Evolutionary conservation across 2,888 invertebrate genomes (phyloP).

Genomic region (Coelopa pilipes): DNA sequence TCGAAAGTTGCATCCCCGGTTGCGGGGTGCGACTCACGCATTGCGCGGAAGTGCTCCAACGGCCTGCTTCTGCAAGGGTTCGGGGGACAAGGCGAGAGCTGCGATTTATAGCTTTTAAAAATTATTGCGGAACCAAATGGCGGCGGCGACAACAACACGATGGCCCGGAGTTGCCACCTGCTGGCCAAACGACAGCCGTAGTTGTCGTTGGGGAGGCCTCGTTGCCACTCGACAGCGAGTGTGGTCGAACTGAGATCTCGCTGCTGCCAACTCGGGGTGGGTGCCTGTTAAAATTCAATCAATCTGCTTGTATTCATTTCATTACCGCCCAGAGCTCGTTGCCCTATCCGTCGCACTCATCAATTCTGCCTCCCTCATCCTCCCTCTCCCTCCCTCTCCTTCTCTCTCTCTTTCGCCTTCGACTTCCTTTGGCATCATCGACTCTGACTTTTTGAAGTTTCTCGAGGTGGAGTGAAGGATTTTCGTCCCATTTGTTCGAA

Average conservation of each 20-base stretch:
- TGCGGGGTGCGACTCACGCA: neutral
- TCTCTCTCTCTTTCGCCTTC: no score
- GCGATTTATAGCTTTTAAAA: slow-evolving; percentile 11
- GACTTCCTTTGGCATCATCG: neutral
- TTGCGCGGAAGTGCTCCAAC: slow-evolving; percentile 27
- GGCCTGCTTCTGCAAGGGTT: neutral
- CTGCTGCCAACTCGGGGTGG: neutral
- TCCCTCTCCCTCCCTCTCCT: no score
- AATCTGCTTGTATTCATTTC: slow-evolving; percentile 17
- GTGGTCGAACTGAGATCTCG: neutral
- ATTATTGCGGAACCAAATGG: neutral
- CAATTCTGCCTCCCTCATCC: no score
- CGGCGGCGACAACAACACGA: neutral
- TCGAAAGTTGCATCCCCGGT: neutral
- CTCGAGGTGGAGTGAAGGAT: neutral
- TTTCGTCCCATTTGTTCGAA: neutral
- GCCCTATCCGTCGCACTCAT: no score
- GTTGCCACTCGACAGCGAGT: no score
- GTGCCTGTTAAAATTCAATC: slow-evolving; percentile 31
- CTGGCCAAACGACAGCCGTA: neutral
- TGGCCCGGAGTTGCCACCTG: neutral
- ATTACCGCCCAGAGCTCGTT: neutral
- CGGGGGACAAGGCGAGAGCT: neutral
- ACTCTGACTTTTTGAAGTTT: neutral
- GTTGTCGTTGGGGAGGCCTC: neutral